These are phyloP conservation scores for Lepidurus apus DNA, from an alignment of 1,140 invertebrate species.

Conservation along the genomic window DNA sequence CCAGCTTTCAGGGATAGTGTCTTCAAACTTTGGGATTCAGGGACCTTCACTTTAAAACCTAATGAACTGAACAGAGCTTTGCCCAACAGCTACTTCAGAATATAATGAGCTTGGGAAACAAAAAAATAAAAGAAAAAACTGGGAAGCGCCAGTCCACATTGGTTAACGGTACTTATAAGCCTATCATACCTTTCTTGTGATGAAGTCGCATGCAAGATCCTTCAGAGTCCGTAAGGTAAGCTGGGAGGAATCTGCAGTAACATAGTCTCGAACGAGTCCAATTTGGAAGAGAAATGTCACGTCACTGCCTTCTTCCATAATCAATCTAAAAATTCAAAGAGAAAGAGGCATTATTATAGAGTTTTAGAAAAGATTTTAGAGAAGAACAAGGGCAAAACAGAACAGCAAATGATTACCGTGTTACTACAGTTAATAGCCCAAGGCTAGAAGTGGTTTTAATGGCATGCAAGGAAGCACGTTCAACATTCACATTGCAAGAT, in stretches of 20 bases:
- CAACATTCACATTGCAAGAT: no score
- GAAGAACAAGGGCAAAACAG: no score
- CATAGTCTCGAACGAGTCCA: conserved; percentile 81
- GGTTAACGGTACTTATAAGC: background rate
- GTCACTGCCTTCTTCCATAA: conserved; percentile 47
- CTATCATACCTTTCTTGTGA: conserved; percentile 75
- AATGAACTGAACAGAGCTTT: no score
- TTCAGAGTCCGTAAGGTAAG: conserved; percentile 85
- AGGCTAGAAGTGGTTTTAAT: no score
- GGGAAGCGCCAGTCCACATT: background rate
- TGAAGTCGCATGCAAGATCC: conserved; percentile 89
- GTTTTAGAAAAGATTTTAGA: no score
- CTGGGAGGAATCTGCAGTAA: conserved; percentile 69
- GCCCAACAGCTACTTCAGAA: background rate
- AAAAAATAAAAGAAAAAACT: background rate
- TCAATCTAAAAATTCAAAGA: conserved; percentile 22
- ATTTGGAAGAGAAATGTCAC: conserved; percentile 91
- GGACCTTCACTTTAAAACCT: no score
- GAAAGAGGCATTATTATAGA: background rate
- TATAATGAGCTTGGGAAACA: background rate
- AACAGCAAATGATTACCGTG: no score
- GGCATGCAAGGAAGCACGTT: no score
- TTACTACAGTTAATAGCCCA: no score
- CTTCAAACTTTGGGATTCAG: no score
- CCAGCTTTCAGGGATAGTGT: no score